Evolutionary conservation across 2,113 vertebrate species (phyloP).

Genomic region (Phainopepla nitens): DNA sequence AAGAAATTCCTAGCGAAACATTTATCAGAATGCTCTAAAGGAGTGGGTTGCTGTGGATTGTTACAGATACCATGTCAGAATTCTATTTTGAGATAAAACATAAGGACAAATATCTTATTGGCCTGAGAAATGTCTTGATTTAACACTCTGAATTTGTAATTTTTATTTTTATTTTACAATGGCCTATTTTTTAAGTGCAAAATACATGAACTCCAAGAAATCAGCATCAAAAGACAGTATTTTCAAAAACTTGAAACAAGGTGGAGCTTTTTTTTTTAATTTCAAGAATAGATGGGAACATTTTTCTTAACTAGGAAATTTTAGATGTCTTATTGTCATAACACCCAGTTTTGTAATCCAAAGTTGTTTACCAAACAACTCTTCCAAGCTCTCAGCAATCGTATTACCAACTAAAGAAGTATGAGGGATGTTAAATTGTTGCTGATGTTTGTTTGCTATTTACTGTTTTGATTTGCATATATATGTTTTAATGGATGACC

Average conservation of each 20-base stretch:
- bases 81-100: neutral
- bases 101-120: neutral
- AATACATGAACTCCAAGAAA: neutral
- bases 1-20: neutral
- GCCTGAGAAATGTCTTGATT: neutral
- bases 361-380: neutral
- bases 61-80: neutral
- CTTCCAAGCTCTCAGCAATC: neutral
- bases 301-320: neutral
- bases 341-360: neutral
- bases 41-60: neutral
- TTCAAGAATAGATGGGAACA: accelerated
- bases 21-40: neutral
- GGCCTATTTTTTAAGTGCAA: neutral
- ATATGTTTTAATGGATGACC: neutral
- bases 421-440: neutral
- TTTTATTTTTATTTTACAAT: neutral
- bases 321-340: neutral
- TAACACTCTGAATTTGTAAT: neutral
- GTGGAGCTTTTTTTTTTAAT: accelerated
- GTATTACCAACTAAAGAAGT: neutral
- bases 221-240: neutral
- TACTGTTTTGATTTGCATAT: neutral
- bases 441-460: conserved; percentile 9
- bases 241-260: neutral